A percentile compares a stretch with the other conserved stretches of the same genome.
phyloP scores from a whole-genome alignment of 2,888 invertebrate genomes.

The Ormyrus nitidulus region DNA sequence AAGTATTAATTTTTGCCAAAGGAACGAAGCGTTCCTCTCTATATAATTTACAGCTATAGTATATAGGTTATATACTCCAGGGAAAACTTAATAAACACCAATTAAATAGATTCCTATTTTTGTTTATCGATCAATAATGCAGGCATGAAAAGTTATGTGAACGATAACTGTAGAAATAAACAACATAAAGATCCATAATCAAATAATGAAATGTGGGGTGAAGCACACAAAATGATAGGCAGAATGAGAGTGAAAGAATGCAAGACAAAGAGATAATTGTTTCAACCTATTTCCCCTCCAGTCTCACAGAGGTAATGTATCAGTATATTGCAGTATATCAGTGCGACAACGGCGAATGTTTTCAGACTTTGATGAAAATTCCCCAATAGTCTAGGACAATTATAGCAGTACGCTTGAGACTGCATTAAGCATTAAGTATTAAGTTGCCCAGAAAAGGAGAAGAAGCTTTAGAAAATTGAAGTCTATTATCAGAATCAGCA shows the following conservation, averaged over 20 bases:
- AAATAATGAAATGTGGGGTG: too few species aligned
- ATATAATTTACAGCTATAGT: too few species aligned
- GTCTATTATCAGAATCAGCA: slow-evolving; percentile 37
- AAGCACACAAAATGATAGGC: neutral
- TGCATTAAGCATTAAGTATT: slow-evolving; percentile 1
- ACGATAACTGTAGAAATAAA: too few species aligned
- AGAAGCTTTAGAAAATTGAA: slow-evolving; percentile 37
- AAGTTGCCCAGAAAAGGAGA: neutral
- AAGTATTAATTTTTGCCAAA: too few species aligned
- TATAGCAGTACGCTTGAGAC: neutral
- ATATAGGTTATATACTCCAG: too few species aligned
- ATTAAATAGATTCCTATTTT: too few species aligned
- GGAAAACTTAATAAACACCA: too few species aligned
- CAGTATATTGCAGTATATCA: neutral
- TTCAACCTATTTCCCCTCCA: neutral
- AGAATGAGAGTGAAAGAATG: neutral
- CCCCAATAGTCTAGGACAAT: neutral
- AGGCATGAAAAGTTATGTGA: too few species aligned
- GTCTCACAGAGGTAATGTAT: neutral
- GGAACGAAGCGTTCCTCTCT: too few species aligned
- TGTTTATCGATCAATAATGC: too few species aligned
- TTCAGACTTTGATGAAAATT: slow-evolving; percentile 16
- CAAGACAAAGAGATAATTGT: neutral
- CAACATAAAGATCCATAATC: too few species aligned
- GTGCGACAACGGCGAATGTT: neutral